Percentiles rank a stretch among this genome's conserved stretches.
phyloP scores from a whole-genome alignment of 2,888 invertebrate genomes.

The Nomada fucata region DNA sequence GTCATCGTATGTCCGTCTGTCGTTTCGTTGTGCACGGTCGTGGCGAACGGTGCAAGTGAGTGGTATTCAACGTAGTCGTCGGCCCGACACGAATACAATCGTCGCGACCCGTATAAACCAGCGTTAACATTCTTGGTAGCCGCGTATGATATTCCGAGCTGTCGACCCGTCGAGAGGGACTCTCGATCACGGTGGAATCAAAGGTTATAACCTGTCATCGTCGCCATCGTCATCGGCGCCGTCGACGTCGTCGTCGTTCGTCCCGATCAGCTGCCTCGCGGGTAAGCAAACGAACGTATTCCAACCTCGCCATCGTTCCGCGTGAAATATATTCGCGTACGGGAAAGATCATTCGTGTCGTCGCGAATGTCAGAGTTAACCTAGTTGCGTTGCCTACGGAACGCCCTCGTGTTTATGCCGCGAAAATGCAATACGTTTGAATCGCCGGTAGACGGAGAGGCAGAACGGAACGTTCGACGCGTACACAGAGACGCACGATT shows the following conservation, averaged over 20 bases:
- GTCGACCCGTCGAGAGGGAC: conserved; percentile 54
- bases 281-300: conserved; percentile 35
- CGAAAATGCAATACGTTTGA: conserved; percentile 52
- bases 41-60: conserved; percentile 51
- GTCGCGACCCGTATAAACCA: background rate
- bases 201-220: conserved; percentile 59
- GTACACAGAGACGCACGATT: background rate
- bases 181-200: conserved; percentile 60
- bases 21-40: conserved; percentile 41
- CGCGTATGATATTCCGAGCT: conserved; percentile 55
- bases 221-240: conserved; percentile 54
- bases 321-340: background rate
- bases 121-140: conserved; percentile 14
- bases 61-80: conserved; percentile 14
- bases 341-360: background rate
- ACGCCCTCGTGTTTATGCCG: conserved; percentile 65
- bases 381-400: conserved; percentile 51
- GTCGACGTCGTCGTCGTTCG: conserved; percentile 55
- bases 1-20: conserved; percentile 42
- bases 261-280: conserved; percentile 36
- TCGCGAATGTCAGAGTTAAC: conserved; percentile 41
- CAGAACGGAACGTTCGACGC: background rate
- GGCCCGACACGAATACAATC: conserved; percentile 31
- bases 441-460: conserved; percentile 24
- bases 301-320: background rate